A percentile compares a stretch with the other conserved stretches of the same genome.
Conservation (phyloP, 2,888 invertebrate species). For the Carterocephalus palaemon region DNA sequence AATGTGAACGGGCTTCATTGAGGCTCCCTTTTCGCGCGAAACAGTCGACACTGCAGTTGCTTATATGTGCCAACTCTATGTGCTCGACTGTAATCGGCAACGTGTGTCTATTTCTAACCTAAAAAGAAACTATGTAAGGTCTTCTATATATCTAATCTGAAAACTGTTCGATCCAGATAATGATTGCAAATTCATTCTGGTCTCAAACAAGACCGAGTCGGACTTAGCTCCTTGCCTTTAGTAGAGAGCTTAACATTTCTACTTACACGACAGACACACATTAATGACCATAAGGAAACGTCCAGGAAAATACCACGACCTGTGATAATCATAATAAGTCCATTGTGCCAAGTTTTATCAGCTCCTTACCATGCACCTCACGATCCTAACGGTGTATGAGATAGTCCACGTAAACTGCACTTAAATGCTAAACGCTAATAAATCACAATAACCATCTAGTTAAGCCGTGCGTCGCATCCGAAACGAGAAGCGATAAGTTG, state of each 20-base stretch:
- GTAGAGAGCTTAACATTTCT: no score
- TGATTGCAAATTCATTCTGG: no score
- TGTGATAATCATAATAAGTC: constrained; percentile 25
- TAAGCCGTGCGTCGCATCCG: background rate
- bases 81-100: constrained; percentile 3
- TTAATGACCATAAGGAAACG: constrained; percentile 13
- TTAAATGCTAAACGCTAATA: constrained; percentile 24
- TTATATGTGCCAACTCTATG: constrained; percentile 17
- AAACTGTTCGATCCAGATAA: no score
- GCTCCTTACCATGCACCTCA: constrained; percentile 15
- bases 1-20: constrained; percentile 38
- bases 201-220: no score
- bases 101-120: background rate
- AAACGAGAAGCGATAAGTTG: background rate
- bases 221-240: no score
- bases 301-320: constrained; percentile 14
- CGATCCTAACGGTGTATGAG: constrained; percentile 23
- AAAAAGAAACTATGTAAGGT: no score
- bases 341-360: constrained; percentile 23
- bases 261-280: background rate
- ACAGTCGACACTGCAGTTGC: constrained; percentile 16
- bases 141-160: no score
- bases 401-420: constrained; percentile 17
- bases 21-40: constrained; percentile 48
- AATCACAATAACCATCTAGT: constrained; percentile 23